Percentiles rank a stretch among this genome's conserved stretches.
Conservation (phyloP, 2,888 invertebrate species). For the Cotesia congregata region DNA sequence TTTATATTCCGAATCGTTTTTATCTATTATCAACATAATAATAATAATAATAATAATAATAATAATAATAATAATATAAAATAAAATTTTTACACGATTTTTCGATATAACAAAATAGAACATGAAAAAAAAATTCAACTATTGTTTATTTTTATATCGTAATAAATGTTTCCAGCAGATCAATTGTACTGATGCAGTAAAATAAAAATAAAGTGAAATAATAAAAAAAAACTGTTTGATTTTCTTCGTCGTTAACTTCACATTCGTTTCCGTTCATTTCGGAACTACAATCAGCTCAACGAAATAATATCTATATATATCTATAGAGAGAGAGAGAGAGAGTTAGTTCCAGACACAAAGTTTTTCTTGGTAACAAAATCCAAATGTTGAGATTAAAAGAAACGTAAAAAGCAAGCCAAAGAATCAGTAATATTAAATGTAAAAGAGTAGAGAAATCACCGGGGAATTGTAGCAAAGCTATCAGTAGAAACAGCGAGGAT, state of each 20-base stretch:
- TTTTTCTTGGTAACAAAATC: not conserved
- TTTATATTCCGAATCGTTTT: too few species aligned
- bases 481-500: not conserved
- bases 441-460: not conserved
- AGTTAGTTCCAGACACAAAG: not conserved
- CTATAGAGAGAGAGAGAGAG: not conserved
- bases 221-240: not conserved
- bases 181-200: not conserved
- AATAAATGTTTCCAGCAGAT: not conserved
- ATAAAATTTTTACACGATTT: too few species aligned
- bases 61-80: too few species aligned
- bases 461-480: conserved; percentile 2
- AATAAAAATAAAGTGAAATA: not conserved
- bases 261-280: not conserved
- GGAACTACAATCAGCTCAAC: not conserved
- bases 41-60: too few species aligned
- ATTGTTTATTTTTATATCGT: not conserved
- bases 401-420: not conserved
- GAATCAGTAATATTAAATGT: not conserved
- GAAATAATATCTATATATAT: not conserved
- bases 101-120: too few species aligned
- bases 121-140: not conserved
- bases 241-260: conserved; percentile 13
- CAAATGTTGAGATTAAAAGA: not conserved
- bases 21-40: too few species aligned